Conservation (phyloP, 2,797 vertebrate species). For the Telmatherina bonti region DNA sequence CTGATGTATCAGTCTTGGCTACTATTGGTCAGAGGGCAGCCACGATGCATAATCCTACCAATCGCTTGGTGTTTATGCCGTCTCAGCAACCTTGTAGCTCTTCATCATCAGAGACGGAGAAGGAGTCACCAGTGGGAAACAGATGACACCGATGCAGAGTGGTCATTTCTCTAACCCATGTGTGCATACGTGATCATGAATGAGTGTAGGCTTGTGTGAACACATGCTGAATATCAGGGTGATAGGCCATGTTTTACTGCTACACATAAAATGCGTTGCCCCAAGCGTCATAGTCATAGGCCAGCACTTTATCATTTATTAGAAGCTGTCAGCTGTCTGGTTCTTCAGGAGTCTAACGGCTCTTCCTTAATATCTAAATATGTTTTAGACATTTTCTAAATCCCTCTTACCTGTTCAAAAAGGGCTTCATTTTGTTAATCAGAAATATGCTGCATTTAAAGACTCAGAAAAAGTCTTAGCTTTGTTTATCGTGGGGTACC, state of each 20-base stretch:
- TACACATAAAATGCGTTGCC: slow-evolving; percentile 16
- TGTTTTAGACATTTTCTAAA: not conserved
- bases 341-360: not conserved
- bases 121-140: slow-evolving; percentile 29
- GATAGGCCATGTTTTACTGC: slow-evolving; percentile 24
- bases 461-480: not conserved
- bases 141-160: slow-evolving; percentile 47
- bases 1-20: slow-evolving; percentile 55
- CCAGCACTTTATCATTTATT: slow-evolving; percentile 16
- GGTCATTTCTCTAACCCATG: slow-evolving; percentile 34
- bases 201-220: slow-evolving; percentile 8
- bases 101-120: slow-evolving; percentile 64
- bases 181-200: slow-evolving; percentile 13
- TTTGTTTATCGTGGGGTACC: slow-evolving; percentile 22
- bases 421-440: not conserved
- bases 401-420: not conserved
- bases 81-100: slow-evolving; percentile 74
- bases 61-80: slow-evolving; percentile 61
- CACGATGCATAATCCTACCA: slow-evolving; percentile 74
- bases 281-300: slow-evolving; percentile 16
- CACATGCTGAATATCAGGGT: slow-evolving; percentile 40
- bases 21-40: slow-evolving; percentile 62
- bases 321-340: not conserved
- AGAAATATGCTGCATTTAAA: not conserved
- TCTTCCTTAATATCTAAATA: slow-evolving; percentile 2